Evolutionary conservation across 2,797 vertebrate species (phyloP).

Genomic region (Hephaestus fuliginosus): DNA sequence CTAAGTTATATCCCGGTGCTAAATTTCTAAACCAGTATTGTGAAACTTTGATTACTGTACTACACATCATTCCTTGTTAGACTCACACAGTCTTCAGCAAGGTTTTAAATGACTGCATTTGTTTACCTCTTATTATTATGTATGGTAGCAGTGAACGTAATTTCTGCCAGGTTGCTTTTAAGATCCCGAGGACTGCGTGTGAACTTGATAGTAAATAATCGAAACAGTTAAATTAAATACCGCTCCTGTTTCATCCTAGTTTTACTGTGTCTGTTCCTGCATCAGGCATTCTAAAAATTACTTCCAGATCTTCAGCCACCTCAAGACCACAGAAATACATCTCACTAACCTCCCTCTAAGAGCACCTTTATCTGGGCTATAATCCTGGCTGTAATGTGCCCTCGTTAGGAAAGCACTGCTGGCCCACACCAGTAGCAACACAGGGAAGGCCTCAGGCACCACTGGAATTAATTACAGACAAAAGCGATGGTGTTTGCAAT

Average conservation of each 20-base stretch:
- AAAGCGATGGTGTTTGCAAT: constrained; percentile 96
- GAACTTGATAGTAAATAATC: constrained; percentile 34
- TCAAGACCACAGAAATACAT: constrained; percentile 63
- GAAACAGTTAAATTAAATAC: neutral
- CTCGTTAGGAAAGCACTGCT: constrained; percentile 93
- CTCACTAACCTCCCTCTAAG: constrained; percentile 72
- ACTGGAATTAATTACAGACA: constrained; percentile 99
- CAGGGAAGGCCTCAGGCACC: constrained; percentile 92
- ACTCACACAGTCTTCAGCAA: constrained; percentile 27
- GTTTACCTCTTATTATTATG: constrained; percentile 57
- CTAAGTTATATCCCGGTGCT: constrained; percentile 35
- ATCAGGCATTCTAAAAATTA: constrained; percentile 55
- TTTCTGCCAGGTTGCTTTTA: constrained; percentile 32
- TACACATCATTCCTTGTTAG: constrained; percentile 49
- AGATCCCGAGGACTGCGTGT: neutral
- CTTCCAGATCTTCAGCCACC: constrained; percentile 57
- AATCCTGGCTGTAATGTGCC: constrained; percentile 93
- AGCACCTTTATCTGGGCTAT: constrained; percentile 86
- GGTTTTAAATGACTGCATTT: constrained; percentile 47
- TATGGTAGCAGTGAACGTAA: constrained; percentile 23
- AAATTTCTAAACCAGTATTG: constrained; percentile 51
- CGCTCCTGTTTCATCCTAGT: neutral
- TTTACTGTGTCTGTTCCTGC: constrained; percentile 27
- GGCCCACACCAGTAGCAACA: constrained; percentile 91
- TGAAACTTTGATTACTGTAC: constrained; percentile 59